Base-by-base conservation (phyloP, 2,113 vertebrate species). In the Puffinus mauretanicus region DNA sequence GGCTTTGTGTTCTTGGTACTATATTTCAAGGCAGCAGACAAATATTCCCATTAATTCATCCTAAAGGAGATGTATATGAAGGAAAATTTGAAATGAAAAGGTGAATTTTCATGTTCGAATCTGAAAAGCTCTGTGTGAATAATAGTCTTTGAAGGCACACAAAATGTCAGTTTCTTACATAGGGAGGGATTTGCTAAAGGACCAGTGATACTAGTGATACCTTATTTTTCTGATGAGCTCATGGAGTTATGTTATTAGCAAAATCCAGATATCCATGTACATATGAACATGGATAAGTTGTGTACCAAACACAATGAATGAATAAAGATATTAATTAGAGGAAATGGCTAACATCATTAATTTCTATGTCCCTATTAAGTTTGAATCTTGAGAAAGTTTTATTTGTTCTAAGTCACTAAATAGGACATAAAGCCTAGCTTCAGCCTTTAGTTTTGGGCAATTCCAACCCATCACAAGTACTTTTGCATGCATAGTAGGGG, bases 21-120 rank as follows among this genome's bases (percentile, higher is more conserved):
- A 2, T 82, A 73, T 76, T 88, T 93, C 69, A 86, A 88, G 26
- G 16, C 11, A 77, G 24, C 29, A 87, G 73, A 70, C 13, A 86
- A 75, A 77, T 67, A 60, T 54, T 96, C 29, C 54, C 54, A 72
- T 86, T 91, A 81, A 83, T 73, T 66, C 34, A 57, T 32, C 8
- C 27, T 77, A 60, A 86, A 55, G 57, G 30, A 66, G 55, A 81
- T 66, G 14, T 29, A 85, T 54, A 64, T 2, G 1, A 62, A 82
- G 29, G 60, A 91, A 95, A 87, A 88, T 78, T 42, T 57, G 34
- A 94, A 96, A 91, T 81, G 47, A 62, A 93, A 95, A 42, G 8
- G 36, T 88, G 73, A 96, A 83, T 24, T 38, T 75, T 84, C 6
- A 0, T 81, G n/a, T 73, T 86, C 94, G 44, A 88, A 69, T 83